Conservation (phyloP, 2,113 vertebrate species). For the Lophochroa leadbeateri region DNA sequence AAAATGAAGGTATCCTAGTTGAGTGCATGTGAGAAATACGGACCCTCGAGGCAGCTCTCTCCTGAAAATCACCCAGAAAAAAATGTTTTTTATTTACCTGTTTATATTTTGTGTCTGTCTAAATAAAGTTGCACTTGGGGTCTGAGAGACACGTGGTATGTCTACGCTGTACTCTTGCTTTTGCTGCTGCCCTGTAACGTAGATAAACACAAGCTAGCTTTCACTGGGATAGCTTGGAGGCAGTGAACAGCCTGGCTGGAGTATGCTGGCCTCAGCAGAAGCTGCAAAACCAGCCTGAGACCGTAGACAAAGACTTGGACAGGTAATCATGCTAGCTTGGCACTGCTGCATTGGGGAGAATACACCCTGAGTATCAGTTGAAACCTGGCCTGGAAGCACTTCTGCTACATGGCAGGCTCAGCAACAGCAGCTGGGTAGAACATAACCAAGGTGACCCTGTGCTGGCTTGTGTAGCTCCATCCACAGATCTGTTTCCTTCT, state of each 20-base stretch:
- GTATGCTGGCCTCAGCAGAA: neutral
- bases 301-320: neutral
- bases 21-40: constrained; percentile 22
- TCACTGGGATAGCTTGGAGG: neutral
- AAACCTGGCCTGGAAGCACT: neutral
- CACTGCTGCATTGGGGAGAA: neutral
- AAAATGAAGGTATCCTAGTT: constrained; percentile 95
- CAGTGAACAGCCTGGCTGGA: neutral
- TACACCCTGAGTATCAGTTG: neutral
- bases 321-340: neutral
- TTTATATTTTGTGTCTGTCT: constrained; percentile 57
- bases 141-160: constrained; percentile 48
- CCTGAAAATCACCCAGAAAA: constrained; percentile 52
- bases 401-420: neutral
- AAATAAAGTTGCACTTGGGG: constrained; percentile 66
- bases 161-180: constrained; percentile 55
- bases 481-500: neutral
- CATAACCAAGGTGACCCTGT: neutral
- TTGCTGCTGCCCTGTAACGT: constrained; percentile 33
- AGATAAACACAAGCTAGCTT: constrained; percentile 7
- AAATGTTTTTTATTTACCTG: constrained; percentile 46
- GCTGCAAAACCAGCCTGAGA: neutral
- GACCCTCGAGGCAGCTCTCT: constrained; percentile 71
- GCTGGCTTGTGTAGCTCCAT: constrained; percentile 21
- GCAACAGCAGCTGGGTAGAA: neutral